A percentile compares a stretch with the other conserved stretches of the same genome.
phyloP scores from a whole-genome alignment of 2,113 vertebrate genomes.

The Orthonyx spaldingii region DNA sequence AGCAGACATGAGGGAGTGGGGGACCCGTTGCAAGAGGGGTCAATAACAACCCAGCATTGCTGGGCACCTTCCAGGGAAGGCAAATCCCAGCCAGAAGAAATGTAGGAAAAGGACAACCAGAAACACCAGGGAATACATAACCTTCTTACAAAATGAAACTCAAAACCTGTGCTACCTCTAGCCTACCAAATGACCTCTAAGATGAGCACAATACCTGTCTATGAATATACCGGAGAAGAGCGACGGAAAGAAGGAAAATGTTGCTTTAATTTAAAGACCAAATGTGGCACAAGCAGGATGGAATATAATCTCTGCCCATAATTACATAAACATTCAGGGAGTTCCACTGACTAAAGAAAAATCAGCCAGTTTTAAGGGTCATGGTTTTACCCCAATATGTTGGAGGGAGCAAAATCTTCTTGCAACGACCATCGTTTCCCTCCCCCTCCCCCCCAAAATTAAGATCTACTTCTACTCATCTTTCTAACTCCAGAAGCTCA shows the following conservation, averaged over 20 bases:
- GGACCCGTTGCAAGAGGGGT: background rate
- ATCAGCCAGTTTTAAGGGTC: background rate
- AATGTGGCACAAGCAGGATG: background rate
- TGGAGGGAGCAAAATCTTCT: background rate
- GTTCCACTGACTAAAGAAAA: background rate
- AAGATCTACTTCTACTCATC: background rate
- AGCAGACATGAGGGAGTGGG: background rate
- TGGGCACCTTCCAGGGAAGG: background rate
- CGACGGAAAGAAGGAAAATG: fast-evolving
- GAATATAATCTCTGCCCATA: background rate
- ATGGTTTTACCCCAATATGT: background rate
- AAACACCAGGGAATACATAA: background rate
- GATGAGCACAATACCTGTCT: background rate
- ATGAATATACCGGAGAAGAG: background rate
- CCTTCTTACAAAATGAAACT: background rate
- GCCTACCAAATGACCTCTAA: background rate
- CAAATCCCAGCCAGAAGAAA: background rate
- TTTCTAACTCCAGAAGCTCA: background rate
- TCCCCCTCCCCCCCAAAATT: too few species aligned
- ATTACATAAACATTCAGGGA: background rate
- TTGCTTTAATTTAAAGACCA: background rate
- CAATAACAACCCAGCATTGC: background rate
- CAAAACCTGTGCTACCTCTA: background rate
- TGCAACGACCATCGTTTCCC: background rate
- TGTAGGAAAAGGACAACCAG: background rate